Evolutionary conservation across 2,113 vertebrate genomes (phyloP).

Genomic region (Osmerus mordax): DNA sequence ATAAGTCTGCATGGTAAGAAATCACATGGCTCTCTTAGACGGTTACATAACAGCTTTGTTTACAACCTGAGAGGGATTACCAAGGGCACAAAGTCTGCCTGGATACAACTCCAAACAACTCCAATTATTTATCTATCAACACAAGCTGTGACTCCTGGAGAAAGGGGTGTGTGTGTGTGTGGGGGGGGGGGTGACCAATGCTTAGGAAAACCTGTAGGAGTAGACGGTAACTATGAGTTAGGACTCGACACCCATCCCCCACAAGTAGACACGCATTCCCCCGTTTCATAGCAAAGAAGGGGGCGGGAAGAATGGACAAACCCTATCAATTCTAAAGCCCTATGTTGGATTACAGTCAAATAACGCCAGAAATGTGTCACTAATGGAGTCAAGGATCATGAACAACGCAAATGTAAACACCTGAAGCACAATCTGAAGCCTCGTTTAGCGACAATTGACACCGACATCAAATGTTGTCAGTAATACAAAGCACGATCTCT

Average conservation of each 20-base stretch:
- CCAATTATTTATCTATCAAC: constrained; percentile 18
- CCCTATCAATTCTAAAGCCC: constrained; percentile 2
- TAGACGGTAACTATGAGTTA: constrained; percentile 12
- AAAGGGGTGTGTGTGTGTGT: not conserved
- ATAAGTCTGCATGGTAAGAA: not conserved
- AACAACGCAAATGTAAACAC: constrained; percentile 2
- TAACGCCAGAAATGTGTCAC: constrained; percentile 49
- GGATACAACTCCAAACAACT: constrained; percentile 38
- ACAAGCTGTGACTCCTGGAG: constrained; percentile 28
- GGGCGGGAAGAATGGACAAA: constrained; percentile 52
- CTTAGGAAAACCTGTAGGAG: constrained; percentile 22
- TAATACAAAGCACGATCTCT: too few relatives aligned
- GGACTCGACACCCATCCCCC: constrained; percentile 39
- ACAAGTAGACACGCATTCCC: constrained; percentile 65
- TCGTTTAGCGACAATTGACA: too few relatives aligned
- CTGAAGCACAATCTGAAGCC: too few relatives aligned
- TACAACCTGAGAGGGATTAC: constrained; percentile 37
- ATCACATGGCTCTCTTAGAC: constrained; percentile 52
- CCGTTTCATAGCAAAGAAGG: constrained; percentile 59
- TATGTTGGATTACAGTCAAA: too few relatives aligned
- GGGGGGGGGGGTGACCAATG: not conserved
- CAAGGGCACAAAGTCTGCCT: constrained; percentile 10
- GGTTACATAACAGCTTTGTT: constrained; percentile 44
- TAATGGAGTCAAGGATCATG: constrained; percentile 18
- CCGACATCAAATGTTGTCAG: too few relatives aligned